Evolutionary conservation across 2,888 invertebrate genomes (phyloP), one percentile per base, ranked within the genome.

Genomic region (Gnatocerus cornutus): DNA sequence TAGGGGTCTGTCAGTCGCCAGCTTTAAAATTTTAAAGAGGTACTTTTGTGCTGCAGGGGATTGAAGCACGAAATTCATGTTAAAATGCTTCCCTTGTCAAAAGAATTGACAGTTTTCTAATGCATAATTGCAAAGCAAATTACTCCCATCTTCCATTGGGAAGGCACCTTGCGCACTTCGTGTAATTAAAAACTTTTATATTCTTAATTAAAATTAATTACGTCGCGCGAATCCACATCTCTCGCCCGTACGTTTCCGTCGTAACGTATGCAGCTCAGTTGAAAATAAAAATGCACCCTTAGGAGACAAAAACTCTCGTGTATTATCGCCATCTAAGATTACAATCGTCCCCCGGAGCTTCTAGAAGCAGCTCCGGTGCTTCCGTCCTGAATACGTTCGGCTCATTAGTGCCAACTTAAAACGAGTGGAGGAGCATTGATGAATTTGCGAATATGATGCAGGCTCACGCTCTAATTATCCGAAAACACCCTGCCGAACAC

Each of bases 391-490:
- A 80, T 79, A 79, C 77, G 77, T 74, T 77, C 72, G 72, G 76
- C 77, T 79, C 79, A 79, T 80, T 79, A 79, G 77, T 56, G 65
- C 72, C 73, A 71, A 71, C 73, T 76, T 77, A 78, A 78, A 76
- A 73, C 71, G 71, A 74, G 74, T 73, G 71, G 73, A 67, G 69
- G 74, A 75, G 73, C 78, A 79, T 77, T 78, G 77, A 78, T 77
- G 77, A 78, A 78, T 77, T 76, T 76, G 73, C 69, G 71, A 74
- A 78, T 78, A 78, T 78, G 77, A 79, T 79, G 78, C 79, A 75
- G 39, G 68, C 74, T 73, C 78, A 79, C 78, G 78, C 73, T 71
- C 72, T 76, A 76, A 79, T 78, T 79, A 77, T 74, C 75, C 73
- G 70, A 74, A 68, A 65, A 65, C 58, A 52, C 14, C 43, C 43